phyloP scores from a whole-genome alignment of 2,113 vertebrate species.

The Pollimyrus isidori region DNA sequence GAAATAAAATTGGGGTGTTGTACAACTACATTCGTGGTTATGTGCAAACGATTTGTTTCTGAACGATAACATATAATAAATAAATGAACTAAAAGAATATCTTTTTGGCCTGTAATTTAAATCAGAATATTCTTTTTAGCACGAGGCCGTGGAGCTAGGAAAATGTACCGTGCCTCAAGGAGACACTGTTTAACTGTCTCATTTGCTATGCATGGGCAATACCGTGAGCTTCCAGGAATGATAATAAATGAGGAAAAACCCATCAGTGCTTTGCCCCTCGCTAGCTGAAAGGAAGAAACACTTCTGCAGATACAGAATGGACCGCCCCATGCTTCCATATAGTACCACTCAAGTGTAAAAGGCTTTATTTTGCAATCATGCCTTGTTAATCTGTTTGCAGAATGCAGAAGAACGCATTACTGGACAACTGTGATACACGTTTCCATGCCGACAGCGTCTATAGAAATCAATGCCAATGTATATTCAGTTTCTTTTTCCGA shows the following conservation, averaged over 20 bases:
- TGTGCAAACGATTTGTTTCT: not conserved
- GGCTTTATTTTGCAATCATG: not conserved
- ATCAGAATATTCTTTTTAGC: not conserved
- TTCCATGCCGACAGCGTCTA: slow-evolving; percentile 30
- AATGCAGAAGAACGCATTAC: slow-evolving; percentile 18
- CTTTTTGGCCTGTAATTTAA: not conserved
- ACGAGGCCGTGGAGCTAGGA: not conserved
- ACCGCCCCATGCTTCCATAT: not conserved
- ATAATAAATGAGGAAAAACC: not conserved
- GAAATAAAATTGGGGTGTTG: not conserved
- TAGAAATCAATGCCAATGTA: slow-evolving; percentile 41
- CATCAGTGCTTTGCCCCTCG: not conserved
- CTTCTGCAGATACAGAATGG: not conserved
- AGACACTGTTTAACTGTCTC: not conserved
- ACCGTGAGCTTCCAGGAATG: not conserved
- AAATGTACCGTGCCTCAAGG: not conserved
- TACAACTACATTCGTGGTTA: not conserved
- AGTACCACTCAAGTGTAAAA: not conserved
- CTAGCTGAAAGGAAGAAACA: not conserved
- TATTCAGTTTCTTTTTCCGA: slow-evolving; percentile 46
- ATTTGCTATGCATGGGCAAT: not conserved
- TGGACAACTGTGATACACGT: slow-evolving; percentile 36
- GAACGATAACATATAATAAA: not conserved
- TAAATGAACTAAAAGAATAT: not conserved
- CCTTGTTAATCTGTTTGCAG: not conserved